phyloP scores from a whole-genome alignment of 2,888 invertebrate species.

The Eledona agricola region DNA sequence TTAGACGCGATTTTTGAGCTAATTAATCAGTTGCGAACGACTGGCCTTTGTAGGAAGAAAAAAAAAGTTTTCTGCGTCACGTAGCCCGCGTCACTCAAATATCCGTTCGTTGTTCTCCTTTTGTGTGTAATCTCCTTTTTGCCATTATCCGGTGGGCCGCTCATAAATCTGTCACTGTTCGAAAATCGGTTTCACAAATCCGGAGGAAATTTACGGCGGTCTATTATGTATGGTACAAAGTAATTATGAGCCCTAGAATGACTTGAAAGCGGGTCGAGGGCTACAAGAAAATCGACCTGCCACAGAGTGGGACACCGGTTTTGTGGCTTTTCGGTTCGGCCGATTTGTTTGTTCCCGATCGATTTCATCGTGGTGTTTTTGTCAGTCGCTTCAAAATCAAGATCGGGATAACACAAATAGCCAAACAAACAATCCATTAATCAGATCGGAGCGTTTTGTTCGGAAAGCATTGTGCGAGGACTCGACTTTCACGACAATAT shows the following conservation, averaged over 20 bases:
- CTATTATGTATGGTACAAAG: constrained; percentile 37
- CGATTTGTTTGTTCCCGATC: constrained; percentile 10
- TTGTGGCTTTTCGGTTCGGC: constrained; percentile 24
- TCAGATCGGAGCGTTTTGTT: no score
- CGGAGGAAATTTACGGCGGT: constrained; percentile 35
- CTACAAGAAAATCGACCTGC: constrained; percentile 32
- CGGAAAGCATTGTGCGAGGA: no score
- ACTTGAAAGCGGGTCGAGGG: constrained; percentile 30
- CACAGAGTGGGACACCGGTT: constrained; percentile 27
- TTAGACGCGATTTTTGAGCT: constrained; percentile 8
- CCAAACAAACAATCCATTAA: no score
- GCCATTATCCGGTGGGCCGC: constrained; percentile 21
- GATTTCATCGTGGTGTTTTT: no score
- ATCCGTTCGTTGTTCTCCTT: constrained; percentile 25
- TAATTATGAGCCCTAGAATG: constrained; percentile 38
- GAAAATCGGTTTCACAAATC: constrained; percentile 33
- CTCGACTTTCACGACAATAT: no score
- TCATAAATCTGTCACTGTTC: constrained; percentile 35
- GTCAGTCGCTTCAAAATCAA: no score
- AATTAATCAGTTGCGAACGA: constrained; percentile 19
- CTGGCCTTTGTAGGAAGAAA: constrained; percentile 7
- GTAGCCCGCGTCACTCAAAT: constrained; percentile 8
- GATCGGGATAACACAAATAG: no score
- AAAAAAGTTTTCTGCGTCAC: constrained; percentile 23
- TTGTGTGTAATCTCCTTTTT: constrained; percentile 5